phyloP scores from a whole-genome alignment of 2,113 vertebrate genomes.

The Boulengeromyrus knoepffleri region DNA sequence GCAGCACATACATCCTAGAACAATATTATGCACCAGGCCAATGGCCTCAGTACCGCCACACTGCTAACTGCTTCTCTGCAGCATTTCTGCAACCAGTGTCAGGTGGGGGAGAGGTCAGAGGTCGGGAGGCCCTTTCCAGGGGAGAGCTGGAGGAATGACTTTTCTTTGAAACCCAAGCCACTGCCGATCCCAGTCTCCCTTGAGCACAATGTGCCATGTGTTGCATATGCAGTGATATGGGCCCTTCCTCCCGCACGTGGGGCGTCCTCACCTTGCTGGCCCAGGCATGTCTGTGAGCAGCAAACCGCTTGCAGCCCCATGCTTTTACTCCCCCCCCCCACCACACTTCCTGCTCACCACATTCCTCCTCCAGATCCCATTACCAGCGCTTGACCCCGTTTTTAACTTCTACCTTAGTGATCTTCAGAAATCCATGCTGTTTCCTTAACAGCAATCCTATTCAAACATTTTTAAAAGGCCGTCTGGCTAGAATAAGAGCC shows the following conservation, averaged over 20 bases:
- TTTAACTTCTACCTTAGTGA: neutral
- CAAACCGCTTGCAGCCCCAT: neutral
- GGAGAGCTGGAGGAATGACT: neutral
- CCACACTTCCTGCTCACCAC: neutral
- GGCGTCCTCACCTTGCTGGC: neutral
- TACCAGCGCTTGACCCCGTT: neutral
- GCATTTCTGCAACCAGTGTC: neutral
- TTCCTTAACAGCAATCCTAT: conserved; percentile 2
- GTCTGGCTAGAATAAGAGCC: neutral
- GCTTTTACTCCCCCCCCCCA: neutral
- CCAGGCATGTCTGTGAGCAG: neutral
- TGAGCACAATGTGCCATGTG: neutral
- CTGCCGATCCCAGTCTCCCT: neutral
- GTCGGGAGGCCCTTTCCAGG: neutral
- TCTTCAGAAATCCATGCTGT: neutral
- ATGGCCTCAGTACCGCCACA: neutral
- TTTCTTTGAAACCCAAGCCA: neutral
- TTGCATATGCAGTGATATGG: neutral
- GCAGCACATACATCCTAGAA: neutral
- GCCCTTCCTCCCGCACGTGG: neutral
- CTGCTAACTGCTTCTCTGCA: neutral
- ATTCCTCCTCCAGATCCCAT: neutral
- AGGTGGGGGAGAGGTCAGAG: neutral
- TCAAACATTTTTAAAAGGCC: neutral
- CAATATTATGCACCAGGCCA: neutral